Evolutionary conservation across 2,113 vertebrate species (phyloP).

Genomic region (Engystomops pustulosus): DNA sequence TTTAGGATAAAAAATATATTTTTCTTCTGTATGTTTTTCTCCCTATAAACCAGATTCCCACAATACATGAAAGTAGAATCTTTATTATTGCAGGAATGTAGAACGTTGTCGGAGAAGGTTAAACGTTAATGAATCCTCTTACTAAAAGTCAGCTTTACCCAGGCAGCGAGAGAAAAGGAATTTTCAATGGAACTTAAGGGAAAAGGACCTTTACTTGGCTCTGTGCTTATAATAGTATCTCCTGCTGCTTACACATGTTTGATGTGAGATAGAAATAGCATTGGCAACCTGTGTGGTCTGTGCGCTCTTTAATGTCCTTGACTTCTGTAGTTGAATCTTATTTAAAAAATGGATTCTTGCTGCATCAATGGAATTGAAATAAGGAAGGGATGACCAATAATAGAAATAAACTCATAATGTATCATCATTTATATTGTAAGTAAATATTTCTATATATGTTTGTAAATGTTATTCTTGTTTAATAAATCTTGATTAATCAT

Average conservation of each 20-base stretch:
- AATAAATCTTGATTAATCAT: too few relatives aligned
- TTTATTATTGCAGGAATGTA: neutral
- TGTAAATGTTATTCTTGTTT: too few relatives aligned
- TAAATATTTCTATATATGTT: too few relatives aligned
- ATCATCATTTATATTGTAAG: neutral
- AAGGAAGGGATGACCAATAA: neutral
- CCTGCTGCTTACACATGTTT: conserved; percentile 35
- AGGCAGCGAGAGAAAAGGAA: neutral
- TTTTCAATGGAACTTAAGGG: neutral
- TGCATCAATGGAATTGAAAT: neutral
- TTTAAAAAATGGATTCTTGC: neutral
- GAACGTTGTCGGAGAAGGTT: neutral
- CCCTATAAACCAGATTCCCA: neutral
- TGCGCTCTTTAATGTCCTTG: neutral
- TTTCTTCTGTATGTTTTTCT: neutral
- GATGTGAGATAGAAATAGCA: conserved; percentile 48
- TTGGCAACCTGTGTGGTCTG: conserved; percentile 5
- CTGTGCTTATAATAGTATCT: conserved; percentile 28
- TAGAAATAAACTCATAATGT: neutral
- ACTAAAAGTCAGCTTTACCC: neutral
- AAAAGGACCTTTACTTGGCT: conserved; percentile 13
- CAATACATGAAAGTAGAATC: neutral
- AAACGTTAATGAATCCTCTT: conserved; percentile 18
- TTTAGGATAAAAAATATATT: too few relatives aligned
- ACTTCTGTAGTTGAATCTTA: conserved; percentile 17